Conservation (phyloP, 2,797 vertebrate species). For the Gallinago nigripennis region DNA sequence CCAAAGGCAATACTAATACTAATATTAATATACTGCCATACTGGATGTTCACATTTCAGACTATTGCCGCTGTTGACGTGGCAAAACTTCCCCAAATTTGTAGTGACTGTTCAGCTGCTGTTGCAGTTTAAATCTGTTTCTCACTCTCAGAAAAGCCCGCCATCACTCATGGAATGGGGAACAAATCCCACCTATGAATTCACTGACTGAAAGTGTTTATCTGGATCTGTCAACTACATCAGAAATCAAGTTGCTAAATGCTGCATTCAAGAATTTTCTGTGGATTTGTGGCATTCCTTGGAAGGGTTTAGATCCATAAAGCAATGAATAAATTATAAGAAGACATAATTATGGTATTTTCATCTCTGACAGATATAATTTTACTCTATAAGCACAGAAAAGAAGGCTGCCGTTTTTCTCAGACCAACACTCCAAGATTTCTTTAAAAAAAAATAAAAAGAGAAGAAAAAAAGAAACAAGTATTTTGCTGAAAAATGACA, state of each 20-base stretch:
- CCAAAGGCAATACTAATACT: neutral
- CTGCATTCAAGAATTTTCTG: constrained; percentile 65
- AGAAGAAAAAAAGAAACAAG: neutral
- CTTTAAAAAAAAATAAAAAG: neutral
- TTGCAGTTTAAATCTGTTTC: neutral
- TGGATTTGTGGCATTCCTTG: constrained; percentile 67
- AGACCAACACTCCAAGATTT: neutral
- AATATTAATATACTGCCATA: neutral
- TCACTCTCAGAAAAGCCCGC: neutral
- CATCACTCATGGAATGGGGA: neutral
- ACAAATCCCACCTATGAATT: neutral
- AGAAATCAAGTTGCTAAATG: constrained; percentile 69
- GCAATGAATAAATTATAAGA: constrained; percentile 77
- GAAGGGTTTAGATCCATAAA: constrained; percentile 73
- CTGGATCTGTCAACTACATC: constrained; percentile 67
- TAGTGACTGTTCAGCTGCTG: neutral
- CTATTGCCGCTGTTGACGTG: neutral
- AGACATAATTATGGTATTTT: constrained; percentile 78
- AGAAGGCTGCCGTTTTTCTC: constrained; percentile 54
- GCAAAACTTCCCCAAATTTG: neutral
- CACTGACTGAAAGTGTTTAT: constrained; percentile 42
- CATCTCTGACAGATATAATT: constrained; percentile 75
- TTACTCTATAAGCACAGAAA: constrained; percentile 63
- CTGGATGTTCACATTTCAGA: neutral
- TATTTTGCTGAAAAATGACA: constrained; percentile 61